phyloP scores from a whole-genome alignment of 2,888 invertebrate genomes.

The Phymatocera aterrima region DNA sequence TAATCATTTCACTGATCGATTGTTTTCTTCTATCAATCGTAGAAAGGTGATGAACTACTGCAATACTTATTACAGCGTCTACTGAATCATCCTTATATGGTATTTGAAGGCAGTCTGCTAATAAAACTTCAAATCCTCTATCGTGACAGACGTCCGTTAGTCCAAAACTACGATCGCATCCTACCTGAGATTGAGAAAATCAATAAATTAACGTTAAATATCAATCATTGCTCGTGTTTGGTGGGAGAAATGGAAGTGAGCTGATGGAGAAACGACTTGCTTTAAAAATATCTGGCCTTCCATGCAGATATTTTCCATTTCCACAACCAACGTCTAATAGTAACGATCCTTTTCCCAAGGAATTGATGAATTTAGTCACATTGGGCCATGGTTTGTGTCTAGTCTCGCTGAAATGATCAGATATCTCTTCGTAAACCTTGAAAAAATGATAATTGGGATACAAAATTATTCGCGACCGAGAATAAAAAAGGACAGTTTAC shows the following conservation, averaged over 20 bases:
- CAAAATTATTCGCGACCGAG: constrained; percentile 35
- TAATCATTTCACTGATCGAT: constrained; percentile 86
- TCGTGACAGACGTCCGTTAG: constrained; percentile 81
- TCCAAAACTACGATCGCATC: constrained; percentile 87
- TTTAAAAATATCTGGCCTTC: constrained; percentile 60
- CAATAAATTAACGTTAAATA: constrained; percentile 45
- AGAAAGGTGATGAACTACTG: constrained; percentile 97
- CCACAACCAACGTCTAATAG: constrained; percentile 97
- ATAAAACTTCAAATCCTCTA: constrained; percentile 82
- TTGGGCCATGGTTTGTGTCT: constrained; percentile 96
- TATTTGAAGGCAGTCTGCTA: constrained; percentile 86
- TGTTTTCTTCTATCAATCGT: constrained; percentile 85
- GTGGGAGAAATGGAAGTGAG: constrained; percentile 9
- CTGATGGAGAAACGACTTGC: constrained; percentile 53
- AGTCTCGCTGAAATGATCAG: constrained; percentile 95
- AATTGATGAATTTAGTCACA: constrained; percentile 87
- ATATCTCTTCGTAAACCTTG: constrained; percentile 95
- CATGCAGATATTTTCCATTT: constrained; percentile 94
- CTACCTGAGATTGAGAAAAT: constrained; percentile 78
- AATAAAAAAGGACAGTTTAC: background rate
- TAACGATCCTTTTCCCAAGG: constrained; percentile 82
- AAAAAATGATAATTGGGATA: constrained; percentile 35
- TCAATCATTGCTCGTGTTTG: background rate
- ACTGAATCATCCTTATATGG: constrained; percentile 82
- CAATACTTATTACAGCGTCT: constrained; percentile 94